These are phyloP conservation scores for Gadopsis marmoratus DNA, from an alignment of 2,797 vertebrate species.

Conservation along the genomic window DNA sequence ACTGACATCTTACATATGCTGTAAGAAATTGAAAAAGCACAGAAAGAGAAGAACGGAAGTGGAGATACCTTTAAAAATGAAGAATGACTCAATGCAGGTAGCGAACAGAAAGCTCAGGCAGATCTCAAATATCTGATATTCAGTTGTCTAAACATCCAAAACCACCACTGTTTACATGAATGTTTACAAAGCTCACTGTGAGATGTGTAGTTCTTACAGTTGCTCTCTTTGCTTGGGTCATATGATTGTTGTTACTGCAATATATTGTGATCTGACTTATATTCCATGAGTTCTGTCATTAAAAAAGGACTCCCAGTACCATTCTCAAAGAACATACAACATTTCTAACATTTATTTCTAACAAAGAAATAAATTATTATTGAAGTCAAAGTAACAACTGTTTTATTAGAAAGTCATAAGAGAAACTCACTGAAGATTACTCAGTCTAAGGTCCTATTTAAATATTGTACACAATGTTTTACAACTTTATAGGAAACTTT, in stretches of 20 bases:
- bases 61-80: constrained; percentile 94
- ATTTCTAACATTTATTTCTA: no score
- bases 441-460: constrained; percentile 64
- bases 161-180: constrained; percentile 73
- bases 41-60: constrained; percentile 88
- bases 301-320: background rate
- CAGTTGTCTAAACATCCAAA: constrained; percentile 41
- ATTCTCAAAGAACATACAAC: background rate
- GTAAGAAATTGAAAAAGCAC: constrained; percentile 89
- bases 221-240: constrained; percentile 57
- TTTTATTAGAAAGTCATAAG: constrained; percentile 41
- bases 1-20: constrained; percentile 92
- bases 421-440: constrained; percentile 41
- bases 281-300: background rate
- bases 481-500: constrained; percentile 78
- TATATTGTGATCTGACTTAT: constrained; percentile 3
- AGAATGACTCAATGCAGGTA: constrained; percentile 85
- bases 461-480: constrained; percentile 83
- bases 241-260: constrained; percentile 37
- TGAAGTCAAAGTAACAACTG: constrained; percentile 35
- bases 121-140: constrained; percentile 93
- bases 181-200: constrained; percentile 78
- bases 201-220: constrained; percentile 56
- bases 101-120: constrained; percentile 92
- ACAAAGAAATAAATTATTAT: background rate